Evolutionary conservation across 2,888 invertebrate genomes (phyloP).

Genomic region (Dorcus hopei): DNA sequence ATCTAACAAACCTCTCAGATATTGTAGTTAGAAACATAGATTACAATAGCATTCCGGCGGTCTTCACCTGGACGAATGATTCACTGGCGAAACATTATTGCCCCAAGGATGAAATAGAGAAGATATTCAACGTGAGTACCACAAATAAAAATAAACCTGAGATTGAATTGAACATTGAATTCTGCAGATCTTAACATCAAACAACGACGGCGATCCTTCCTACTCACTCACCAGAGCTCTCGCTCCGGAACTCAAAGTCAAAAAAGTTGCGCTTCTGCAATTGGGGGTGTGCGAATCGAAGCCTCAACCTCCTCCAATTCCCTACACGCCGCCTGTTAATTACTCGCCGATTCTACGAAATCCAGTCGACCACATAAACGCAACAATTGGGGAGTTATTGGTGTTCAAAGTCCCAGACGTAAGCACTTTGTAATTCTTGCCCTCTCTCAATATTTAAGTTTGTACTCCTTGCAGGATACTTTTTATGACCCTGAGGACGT

Average conservation of each 20-base stretch:
- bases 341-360: conserved; percentile 76
- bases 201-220: conserved; percentile 60
- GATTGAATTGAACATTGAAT: neutral
- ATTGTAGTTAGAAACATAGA: conserved; percentile 69
- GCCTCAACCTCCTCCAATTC: conserved; percentile 53
- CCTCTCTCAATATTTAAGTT: neutral
- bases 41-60: conserved; percentile 58
- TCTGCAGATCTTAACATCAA: conserved; percentile 52
- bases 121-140: conserved; percentile 60
- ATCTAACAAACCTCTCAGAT: conserved; percentile 57
- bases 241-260: conserved; percentile 63
- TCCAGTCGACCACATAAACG: conserved; percentile 80
- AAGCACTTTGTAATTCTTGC: conserved; percentile 31
- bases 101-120: conserved; percentile 70
- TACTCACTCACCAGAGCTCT: conserved; percentile 59
- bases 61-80: conserved; percentile 83
- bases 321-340: conserved; percentile 54
- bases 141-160: neutral
- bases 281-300: conserved; percentile 65
- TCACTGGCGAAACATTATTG: conserved; percentile 76
- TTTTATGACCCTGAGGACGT: conserved; percentile 89
- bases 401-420: conserved; percentile 79
- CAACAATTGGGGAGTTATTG: conserved; percentile 77
- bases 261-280: conserved; percentile 64
- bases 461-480: conserved; percentile 61